These are phyloP conservation scores for Pao palembangensis DNA, from an alignment of 2,113 vertebrate species.

Conservation along the genomic window DNA sequence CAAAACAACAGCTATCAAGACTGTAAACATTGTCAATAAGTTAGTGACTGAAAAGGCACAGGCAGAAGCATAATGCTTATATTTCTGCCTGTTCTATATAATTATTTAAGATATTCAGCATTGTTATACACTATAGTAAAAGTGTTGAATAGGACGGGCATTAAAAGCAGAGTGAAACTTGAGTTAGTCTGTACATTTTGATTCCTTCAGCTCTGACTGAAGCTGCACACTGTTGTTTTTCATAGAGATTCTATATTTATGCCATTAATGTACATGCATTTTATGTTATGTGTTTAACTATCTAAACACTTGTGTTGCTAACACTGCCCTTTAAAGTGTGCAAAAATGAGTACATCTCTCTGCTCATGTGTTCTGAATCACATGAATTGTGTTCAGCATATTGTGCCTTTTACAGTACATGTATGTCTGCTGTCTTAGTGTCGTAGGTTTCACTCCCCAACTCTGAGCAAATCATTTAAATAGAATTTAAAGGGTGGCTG, in stretches of 20 bases:
- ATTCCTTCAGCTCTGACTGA: constrained; percentile 20
- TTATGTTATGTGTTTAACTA: constrained; percentile 22
- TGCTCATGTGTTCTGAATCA: constrained; percentile 45
- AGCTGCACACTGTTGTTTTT: constrained; percentile 22
- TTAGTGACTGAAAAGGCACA: too few relatives aligned
- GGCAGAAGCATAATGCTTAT: too few relatives aligned
- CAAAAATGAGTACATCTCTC: constrained; percentile 54
- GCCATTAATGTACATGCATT: constrained; percentile 25
- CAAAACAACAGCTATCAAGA: too few relatives aligned
- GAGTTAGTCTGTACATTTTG: constrained; percentile 21
- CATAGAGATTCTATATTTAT: constrained; percentile 13
- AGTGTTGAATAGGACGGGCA: constrained; percentile 18
- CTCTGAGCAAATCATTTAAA: constrained; percentile 1
- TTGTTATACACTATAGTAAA: constrained; percentile 8
- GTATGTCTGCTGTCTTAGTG: constrained; percentile 65
- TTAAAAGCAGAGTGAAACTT: constrained; percentile 13
- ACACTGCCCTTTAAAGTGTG: constrained; percentile 44
- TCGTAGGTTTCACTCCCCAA: constrained; percentile 58
- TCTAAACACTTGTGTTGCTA: constrained; percentile 27
- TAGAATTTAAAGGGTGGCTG: not conserved
- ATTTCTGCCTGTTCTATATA: too few relatives aligned
- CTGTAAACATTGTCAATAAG: too few relatives aligned
- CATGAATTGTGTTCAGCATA: constrained; percentile 67
- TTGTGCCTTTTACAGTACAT: constrained; percentile 66
- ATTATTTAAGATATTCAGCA: too few relatives aligned